These are phyloP conservation scores for Salticus scenicus DNA, from an alignment of 2,888 invertebrate species.

Conservation along the genomic window DNA sequence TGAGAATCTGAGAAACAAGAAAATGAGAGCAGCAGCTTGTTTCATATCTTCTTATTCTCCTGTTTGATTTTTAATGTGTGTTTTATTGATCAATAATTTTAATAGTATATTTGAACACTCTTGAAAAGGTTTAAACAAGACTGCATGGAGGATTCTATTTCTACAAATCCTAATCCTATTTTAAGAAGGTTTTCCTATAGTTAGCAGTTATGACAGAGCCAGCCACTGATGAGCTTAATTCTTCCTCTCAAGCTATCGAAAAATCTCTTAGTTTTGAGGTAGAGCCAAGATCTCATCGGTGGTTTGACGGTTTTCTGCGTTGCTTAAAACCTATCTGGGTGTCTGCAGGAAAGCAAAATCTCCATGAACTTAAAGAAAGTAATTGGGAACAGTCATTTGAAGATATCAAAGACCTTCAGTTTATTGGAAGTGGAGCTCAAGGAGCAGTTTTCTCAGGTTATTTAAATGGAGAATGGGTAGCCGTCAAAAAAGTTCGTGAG, in stretches of 20 bases:
- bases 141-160: background rate
- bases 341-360: slow-evolving; percentile 85
- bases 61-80: no score
- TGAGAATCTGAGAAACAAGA: no score
- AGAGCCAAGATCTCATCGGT: slow-evolving; percentile 75
- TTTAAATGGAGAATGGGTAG: slow-evolving; percentile 86
- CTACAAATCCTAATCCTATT: background rate
- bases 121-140: no score
- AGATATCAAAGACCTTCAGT: slow-evolving; percentile 88
- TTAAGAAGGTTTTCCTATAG: background rate
- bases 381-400: slow-evolving; percentile 97
- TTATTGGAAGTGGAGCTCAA: slow-evolving; percentile 96
- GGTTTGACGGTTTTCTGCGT: slow-evolving; percentile 89
- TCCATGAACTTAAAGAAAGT: slow-evolving; percentile 71
- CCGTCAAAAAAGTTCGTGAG: slow-evolving; percentile 96
- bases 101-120: no score
- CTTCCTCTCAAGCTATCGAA: background rate
- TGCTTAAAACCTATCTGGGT: slow-evolving; percentile 91
- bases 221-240: slow-evolving; percentile 11
- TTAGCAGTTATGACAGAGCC: background rate
- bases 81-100: no score
- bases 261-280: background rate
- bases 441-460: slow-evolving; percentile 95
- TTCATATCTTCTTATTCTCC: no score
- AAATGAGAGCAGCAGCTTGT: no score